These are phyloP conservation scores for Poeciliopsis occidentalis DNA, from an alignment of 2,113 vertebrate genomes.

Conservation along the genomic window DNA sequence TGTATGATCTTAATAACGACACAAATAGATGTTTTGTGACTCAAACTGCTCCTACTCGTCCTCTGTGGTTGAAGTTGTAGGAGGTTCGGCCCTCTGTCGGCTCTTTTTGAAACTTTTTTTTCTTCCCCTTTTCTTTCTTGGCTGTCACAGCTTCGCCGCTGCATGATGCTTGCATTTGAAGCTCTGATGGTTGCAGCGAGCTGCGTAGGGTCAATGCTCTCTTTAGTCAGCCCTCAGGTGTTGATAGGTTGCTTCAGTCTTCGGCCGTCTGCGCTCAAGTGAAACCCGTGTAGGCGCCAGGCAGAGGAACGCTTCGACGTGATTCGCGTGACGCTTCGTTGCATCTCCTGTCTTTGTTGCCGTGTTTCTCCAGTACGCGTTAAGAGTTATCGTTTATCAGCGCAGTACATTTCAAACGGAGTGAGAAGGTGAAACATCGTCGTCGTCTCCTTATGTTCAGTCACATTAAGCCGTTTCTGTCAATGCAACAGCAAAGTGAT, in stretches of 20 bases:
- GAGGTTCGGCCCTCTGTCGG: slow-evolving; percentile 32
- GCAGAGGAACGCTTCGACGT: slow-evolving; percentile 35
- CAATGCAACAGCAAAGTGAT: slow-evolving; percentile 14
- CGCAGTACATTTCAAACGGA: slow-evolving; percentile 17
- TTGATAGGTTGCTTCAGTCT: slow-evolving; percentile 42
- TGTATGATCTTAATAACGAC: slow-evolving; percentile 32
- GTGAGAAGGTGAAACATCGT: slow-evolving; percentile 16
- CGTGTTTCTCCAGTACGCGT: slow-evolving; percentile 40
- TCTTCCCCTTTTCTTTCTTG: slow-evolving; percentile 1
- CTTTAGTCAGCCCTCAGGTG: slow-evolving; percentile 48
- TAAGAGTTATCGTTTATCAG: slow-evolving; percentile 39
- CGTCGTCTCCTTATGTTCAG: slow-evolving; percentile 27
- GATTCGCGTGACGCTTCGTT: slow-evolving; percentile 27
- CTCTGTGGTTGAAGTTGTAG: slow-evolving; percentile 57
- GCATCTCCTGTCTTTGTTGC: slow-evolving; percentile 44
- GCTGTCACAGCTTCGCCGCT: slow-evolving; percentile 53
- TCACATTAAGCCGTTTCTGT: slow-evolving; percentile 28
- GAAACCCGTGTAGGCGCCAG: slow-evolving; percentile 35
- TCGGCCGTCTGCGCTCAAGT: slow-evolving; percentile 47
- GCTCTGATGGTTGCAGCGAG: slow-evolving; percentile 49
- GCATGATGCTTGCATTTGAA: slow-evolving; percentile 68
- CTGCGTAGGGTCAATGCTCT: slow-evolving; percentile 38
- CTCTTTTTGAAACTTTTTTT: slow-evolving; percentile 17
- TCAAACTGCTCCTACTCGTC: slow-evolving; percentile 20
- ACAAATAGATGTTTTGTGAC: slow-evolving; percentile 36